A percentile compares a stretch with the other conserved stretches of the same genome.
phyloP scores from a whole-genome alignment of 2,888 invertebrate genomes.

The Synergus umbraculus region DNA sequence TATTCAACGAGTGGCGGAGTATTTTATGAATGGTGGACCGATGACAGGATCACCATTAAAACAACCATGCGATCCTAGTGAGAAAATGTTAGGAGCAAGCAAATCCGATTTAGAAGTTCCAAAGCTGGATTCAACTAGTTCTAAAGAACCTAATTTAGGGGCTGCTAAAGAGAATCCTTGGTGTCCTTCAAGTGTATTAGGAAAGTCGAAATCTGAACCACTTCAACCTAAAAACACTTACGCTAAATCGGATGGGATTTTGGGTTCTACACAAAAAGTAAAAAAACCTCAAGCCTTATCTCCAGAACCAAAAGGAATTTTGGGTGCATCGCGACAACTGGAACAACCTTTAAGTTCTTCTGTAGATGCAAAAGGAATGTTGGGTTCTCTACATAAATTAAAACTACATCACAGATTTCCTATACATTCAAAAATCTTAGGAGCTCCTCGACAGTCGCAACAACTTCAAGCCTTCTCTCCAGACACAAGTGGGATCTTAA shows the following conservation, averaged over 20 bases:
- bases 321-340: not conserved
- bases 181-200: constrained; percentile 12
- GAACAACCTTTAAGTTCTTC: not conserved
- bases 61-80: constrained; percentile 33
- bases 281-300: not conserved
- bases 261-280: not conserved
- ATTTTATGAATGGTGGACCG: constrained; percentile 67
- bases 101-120: not conserved
- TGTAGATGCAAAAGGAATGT: not conserved
- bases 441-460: not conserved
- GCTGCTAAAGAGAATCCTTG: not conserved
- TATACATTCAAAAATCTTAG: not conserved
- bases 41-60: constrained; percentile 49
- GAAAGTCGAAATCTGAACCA: not conserved
- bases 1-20: constrained; percentile 65
- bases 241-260: not conserved
- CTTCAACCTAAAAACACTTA: not conserved
- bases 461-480: too few species aligned
- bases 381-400: not conserved
- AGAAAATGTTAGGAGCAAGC: not conserved
- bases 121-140: not conserved
- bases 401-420: not conserved
- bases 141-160: constrained; percentile 3
- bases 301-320: not conserved
- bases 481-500: not conserved